Conservation (phyloP, 2,113 vertebrate species). For the Menura novaehollandiae region DNA sequence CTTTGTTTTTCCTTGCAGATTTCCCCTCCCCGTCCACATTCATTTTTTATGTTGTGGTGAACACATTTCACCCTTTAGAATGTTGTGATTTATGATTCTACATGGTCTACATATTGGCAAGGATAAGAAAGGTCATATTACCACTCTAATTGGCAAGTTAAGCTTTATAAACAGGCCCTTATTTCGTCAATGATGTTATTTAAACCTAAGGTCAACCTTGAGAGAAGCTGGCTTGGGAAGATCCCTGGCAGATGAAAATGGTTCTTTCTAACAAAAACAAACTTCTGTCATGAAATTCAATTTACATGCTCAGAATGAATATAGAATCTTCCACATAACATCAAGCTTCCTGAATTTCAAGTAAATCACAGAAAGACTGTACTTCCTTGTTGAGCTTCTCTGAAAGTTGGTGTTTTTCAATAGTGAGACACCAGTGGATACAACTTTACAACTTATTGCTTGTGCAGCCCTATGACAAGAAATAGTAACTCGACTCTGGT, state of each 20-base stretch:
- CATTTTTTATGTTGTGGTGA: not conserved
- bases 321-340: not conserved
- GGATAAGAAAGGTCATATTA: not conserved
- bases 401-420: not conserved
- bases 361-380: not conserved
- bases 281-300: not conserved
- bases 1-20: not conserved
- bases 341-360: not conserved
- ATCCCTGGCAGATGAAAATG: not conserved
- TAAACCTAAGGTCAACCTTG: constrained; percentile 29
- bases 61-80: not conserved
- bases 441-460: not conserved
- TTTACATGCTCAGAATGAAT: not conserved
- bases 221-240: not conserved
- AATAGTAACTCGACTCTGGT: not conserved
- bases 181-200: constrained; percentile 24
- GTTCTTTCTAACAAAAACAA: not conserved
- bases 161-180: not conserved
- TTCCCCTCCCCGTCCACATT: not conserved
- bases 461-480: not conserved
- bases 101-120: not conserved
- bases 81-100: not conserved
- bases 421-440: not conserved
- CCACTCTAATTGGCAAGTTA: not conserved
- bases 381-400: not conserved